phyloP scores from a whole-genome alignment of 2,797 vertebrate genomes.

The Allenopithecus nigroviridis region DNA sequence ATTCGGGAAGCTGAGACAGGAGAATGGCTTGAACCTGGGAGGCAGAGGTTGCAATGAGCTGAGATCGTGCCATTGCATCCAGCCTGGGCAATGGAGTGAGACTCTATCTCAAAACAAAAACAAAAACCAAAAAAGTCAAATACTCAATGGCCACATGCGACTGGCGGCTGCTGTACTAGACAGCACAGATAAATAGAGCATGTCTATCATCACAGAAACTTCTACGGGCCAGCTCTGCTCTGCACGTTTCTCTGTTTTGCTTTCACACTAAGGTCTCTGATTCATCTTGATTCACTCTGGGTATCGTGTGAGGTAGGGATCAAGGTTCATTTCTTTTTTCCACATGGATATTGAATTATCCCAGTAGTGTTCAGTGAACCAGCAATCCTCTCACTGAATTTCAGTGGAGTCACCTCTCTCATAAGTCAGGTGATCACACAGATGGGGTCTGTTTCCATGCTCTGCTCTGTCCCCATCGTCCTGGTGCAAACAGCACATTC shows the following conservation, averaged over 20 bases:
- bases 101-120: not conserved
- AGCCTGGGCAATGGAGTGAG: not conserved
- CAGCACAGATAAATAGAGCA: no score
- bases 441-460: not conserved
- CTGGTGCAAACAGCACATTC: not conserved
- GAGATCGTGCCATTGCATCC: not conserved
- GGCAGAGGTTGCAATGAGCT: not conserved
- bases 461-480: not conserved
- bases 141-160: fast-evolving
- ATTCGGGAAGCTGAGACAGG: not conserved
- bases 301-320: not conserved
- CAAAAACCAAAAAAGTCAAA: not conserved
- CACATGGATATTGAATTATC: no score
- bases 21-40: not conserved
- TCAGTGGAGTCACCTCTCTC: not conserved
- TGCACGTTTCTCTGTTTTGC: fast-evolving
- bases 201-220: not conserved
- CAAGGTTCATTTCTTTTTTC: not conserved
- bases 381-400: not conserved
- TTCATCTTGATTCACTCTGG: fast-evolving
- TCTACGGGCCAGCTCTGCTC: not conserved
- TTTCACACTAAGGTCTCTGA: not conserved
- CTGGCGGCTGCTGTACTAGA: fast-evolving
- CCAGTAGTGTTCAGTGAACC: not conserved
- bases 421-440: fast-evolving